These are phyloP conservation scores for Chaetoderma sp. DNA, from an alignment of 2,888 invertebrate genomes.

Conservation along the genomic window DNA sequence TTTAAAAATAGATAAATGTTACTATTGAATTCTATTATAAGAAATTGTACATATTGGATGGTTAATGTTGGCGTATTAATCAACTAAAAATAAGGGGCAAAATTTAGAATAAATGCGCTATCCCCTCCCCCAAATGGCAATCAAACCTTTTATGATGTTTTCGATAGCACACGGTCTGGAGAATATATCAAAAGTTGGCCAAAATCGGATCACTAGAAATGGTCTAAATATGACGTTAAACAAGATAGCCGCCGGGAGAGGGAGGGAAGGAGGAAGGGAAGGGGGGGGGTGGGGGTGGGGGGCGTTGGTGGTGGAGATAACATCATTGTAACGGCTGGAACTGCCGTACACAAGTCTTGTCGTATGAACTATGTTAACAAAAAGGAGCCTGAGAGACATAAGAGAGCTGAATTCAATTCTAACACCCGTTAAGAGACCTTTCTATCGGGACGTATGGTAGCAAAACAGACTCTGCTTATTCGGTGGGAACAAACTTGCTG, in stretches of 20 bases:
- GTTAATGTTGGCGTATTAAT: too few relatives aligned
- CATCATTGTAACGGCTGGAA: constrained; percentile 7
- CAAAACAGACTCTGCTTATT: constrained; percentile 13
- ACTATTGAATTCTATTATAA: too few relatives aligned
- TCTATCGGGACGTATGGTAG: constrained; percentile 9
- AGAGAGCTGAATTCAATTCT: constrained; percentile 1
- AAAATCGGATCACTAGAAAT: too few relatives aligned
- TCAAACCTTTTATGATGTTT: too few relatives aligned
- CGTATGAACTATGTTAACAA: constrained; percentile 9
- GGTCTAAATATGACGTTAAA: too few relatives aligned
- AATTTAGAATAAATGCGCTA: too few relatives aligned
- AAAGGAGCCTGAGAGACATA: constrained; percentile 13
- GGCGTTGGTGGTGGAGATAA: constrained; percentile 11
- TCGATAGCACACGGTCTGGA: too few relatives aligned
- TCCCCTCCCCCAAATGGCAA: too few relatives aligned
- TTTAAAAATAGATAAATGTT: too few relatives aligned
- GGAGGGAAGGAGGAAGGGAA: constrained; percentile 5
- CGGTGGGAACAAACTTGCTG: constrained; percentile 8
- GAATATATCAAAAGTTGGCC: not conserved
- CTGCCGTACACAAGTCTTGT: constrained; percentile 9
- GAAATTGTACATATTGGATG: too few relatives aligned
- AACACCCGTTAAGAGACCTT: not conserved
- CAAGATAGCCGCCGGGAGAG: not conserved
- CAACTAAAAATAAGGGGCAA: too few relatives aligned
- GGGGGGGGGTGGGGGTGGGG: constrained; percentile 11